Conservation (phyloP, 1,140 invertebrate genomes). For the Heliconius melpomene region DNA sequence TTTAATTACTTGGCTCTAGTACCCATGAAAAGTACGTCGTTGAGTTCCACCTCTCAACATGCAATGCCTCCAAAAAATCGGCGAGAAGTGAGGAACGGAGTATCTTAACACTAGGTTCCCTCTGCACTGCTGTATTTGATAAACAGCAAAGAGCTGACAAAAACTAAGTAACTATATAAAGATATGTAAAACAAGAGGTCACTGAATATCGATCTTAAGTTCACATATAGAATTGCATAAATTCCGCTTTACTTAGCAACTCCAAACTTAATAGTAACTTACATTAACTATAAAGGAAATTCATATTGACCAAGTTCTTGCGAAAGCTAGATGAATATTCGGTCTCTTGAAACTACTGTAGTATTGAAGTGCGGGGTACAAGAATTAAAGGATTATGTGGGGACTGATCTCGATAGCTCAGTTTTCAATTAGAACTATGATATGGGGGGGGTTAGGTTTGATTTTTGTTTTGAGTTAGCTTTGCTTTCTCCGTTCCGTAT, state of each 20-base stretch:
- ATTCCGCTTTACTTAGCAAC: background rate
- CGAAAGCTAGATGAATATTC: slow-evolving; percentile 9
- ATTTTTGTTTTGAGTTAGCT: too few relatives aligned
- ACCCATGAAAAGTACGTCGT: too few relatives aligned
- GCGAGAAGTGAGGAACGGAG: too few relatives aligned
- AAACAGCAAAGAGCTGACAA: too few relatives aligned
- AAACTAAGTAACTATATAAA: background rate
- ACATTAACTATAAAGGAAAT: slow-evolving; percentile 13
- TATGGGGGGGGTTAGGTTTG: background rate
- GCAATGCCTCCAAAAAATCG: too few relatives aligned
- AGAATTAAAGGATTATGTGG: slow-evolving; percentile 3
- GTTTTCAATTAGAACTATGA: background rate
- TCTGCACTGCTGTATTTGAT: too few relatives aligned
- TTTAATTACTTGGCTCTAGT: too few relatives aligned
- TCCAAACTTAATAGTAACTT: background rate
- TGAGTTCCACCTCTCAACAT: too few relatives aligned
- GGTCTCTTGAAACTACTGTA: slow-evolving; percentile 12
- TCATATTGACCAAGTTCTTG: slow-evolving; percentile 14
- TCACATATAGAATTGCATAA: background rate
- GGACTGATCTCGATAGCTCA: background rate
- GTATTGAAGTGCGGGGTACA: background rate
- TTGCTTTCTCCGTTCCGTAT: too few relatives aligned
- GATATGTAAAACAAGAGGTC: background rate
- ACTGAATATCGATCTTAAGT: background rate
- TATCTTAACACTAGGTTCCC: too few relatives aligned